Evolutionary conservation across 2,113 vertebrate species (phyloP).

Genomic region (Gambusia affinis): DNA sequence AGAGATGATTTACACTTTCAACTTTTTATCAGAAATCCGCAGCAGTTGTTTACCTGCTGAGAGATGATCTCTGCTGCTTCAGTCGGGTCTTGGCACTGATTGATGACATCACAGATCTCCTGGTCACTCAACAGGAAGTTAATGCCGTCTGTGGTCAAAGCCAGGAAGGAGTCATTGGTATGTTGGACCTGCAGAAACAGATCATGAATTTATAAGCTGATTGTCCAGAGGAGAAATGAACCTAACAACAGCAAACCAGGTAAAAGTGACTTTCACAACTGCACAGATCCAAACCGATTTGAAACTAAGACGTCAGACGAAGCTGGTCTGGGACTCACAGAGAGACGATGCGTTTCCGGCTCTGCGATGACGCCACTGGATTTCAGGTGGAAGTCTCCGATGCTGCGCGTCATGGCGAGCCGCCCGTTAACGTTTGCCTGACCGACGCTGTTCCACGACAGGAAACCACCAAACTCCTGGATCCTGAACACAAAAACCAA

Average conservation of each 20-base stretch:
- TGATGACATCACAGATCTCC: conserved; percentile 93
- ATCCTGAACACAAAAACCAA: conserved; percentile 80
- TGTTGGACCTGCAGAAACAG: conserved; percentile 85
- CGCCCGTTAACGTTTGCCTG: conserved; percentile 93
- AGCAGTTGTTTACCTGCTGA: conserved; percentile 74
- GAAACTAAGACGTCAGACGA: background rate
- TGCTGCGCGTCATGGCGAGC: conserved; percentile 95
- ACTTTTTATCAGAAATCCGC: background rate
- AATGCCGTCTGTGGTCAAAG: conserved; percentile 92
- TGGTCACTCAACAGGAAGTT: conserved; percentile 97
- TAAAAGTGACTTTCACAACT: background rate
- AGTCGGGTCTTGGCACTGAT: conserved; percentile 87
- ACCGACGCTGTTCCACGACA: conserved; percentile 94
- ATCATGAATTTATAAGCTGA: background rate
- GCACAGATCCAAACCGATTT: background rate
- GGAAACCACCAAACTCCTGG: conserved; percentile 87
- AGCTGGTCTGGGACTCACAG: conserved; percentile 73
- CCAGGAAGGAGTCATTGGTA: conserved; percentile 87
- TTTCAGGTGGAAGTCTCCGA: conserved; percentile 94
- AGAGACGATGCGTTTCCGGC: conserved; percentile 87
- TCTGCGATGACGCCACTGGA: conserved; percentile 88
- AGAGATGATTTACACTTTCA: background rate
- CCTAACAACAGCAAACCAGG: background rate
- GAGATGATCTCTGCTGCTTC: conserved; percentile 89
- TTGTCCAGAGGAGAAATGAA: background rate